Evolutionary conservation across 2,888 invertebrate genomes (phyloP).

Genomic region (Aleiodes leptofemur): DNA sequence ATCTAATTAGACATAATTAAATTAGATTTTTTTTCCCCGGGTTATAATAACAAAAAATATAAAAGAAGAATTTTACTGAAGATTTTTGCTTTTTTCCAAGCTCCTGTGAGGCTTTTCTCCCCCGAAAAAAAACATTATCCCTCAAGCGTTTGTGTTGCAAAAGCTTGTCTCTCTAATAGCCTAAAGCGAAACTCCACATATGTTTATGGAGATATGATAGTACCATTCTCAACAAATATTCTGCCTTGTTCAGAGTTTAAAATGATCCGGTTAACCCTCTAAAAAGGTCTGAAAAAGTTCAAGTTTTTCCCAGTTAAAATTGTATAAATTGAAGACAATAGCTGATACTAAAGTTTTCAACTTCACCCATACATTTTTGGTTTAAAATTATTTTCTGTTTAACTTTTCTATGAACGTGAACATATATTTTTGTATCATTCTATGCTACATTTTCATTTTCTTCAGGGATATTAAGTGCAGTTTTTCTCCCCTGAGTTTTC

Average conservation of each 20-base stretch:
- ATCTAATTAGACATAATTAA: too few species aligned
- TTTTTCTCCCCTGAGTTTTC: background rate
- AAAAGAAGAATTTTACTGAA: background rate
- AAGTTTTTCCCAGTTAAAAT: background rate
- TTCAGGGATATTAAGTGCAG: constrained; percentile 3
- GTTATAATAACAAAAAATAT: background rate
- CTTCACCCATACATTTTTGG: background rate
- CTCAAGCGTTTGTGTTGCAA: background rate
- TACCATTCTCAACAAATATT: constrained; percentile 1
- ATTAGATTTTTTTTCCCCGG: too few species aligned
- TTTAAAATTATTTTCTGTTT: background rate
- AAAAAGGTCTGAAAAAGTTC: too few species aligned
- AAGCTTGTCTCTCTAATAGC: constrained; percentile 16
- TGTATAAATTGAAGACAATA: background rate
- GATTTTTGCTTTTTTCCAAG: too few species aligned
- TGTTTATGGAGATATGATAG: background rate
- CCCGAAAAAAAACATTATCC: background rate
- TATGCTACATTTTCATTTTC: background rate
- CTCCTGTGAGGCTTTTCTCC: constrained; percentile 5
- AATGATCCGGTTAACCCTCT: constrained; percentile 21
- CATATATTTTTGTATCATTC: constrained; percentile 21
- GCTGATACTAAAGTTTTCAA: background rate
- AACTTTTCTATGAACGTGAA: background rate
- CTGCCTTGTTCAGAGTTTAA: constrained; percentile 8
- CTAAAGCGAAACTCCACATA: background rate